Base-by-base conservation (phyloP, 2,888 invertebrate species). In the Silvanus unidentatus region DNA sequence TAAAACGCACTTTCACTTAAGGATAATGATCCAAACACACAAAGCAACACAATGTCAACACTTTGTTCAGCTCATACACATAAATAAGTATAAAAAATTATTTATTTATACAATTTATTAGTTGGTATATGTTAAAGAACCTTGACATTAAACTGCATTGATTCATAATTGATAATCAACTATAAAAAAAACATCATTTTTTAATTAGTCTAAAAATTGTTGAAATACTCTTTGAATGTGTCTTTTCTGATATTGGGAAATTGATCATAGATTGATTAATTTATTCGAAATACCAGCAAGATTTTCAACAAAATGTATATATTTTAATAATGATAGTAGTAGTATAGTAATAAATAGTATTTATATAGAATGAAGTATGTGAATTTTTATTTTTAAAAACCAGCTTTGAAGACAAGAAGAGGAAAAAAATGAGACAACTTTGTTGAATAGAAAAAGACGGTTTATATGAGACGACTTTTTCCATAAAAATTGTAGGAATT, bases 381-480 rank as follows among this genome's bases (percentile, higher is more conserved):
- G 30, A 22, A 44, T 44, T 44, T 44, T 44, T 40, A 44, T 22
- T 37, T 29, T 40, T 35, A 44, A 44, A 40, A 44, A 44, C 40
- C 36, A 14, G 40, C 36, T 40, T 43, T 30, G 39, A 22, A 40
- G 16, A 29, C 34, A 44, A 29, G 32, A 13, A 39, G 16, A 28
- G 5, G 27, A 30, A 28, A 44, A 32, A 43, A 43, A 43, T 38
- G 37, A 37, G 38, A 43, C 38, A 39, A 28, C 44, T 27, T 28
- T 22, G 40, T 34, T 16, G 40, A 28, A 39, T 27, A 34, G 36
- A 44, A 15, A 34, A 29, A 37, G 44, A 40, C 32, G 36, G 22
- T 12, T 37, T 37, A 22, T 22, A 29, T 34, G 16, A 44, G 34
- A 22, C 40, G 5, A 36, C 44, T 44, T 44, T 44, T 40, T 40